A percentile compares a stretch with the other conserved stretches of the same genome.
phyloP scores from a whole-genome alignment of 2,797 vertebrate genomes.

The Myotis vivesi region DNA sequence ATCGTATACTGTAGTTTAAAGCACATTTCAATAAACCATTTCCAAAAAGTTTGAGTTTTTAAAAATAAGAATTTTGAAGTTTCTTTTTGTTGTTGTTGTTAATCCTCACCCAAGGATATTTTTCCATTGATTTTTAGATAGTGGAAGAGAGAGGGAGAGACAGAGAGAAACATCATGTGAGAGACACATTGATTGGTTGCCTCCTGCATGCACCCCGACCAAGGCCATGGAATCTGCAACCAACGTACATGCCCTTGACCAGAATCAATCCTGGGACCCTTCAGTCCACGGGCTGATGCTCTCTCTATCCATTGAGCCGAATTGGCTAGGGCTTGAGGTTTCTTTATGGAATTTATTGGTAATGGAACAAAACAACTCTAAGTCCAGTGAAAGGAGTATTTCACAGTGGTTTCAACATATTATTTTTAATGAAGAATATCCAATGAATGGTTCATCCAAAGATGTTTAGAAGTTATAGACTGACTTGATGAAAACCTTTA shows the following conservation, averaged over 20 bases:
- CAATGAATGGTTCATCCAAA: neutral
- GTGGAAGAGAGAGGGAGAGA: too few relatives aligned
- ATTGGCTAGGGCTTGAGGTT: neutral
- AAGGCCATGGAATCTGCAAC: too few relatives aligned
- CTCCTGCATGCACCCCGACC: too few relatives aligned
- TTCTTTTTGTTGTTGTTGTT: neutral
- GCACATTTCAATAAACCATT: neutral
- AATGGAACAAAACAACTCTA: neutral
- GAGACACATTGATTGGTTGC: too few relatives aligned
- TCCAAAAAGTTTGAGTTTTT: conserved; percentile 24
- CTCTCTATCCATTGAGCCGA: too few relatives aligned
- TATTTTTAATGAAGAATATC: conserved; percentile 3
- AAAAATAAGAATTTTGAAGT: conserved; percentile 15
- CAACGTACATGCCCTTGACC: too few relatives aligned
- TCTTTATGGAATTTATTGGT: conserved; percentile 21
- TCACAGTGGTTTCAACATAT: neutral
- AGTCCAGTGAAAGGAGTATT: neutral
- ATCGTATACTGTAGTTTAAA: neutral
- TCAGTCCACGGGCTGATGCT: too few relatives aligned
- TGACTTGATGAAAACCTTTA: neutral
- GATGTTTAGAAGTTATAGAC: neutral
- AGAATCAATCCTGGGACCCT: too few relatives aligned
- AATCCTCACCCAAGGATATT: too few relatives aligned
- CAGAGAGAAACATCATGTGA: too few relatives aligned
- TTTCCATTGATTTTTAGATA: too few relatives aligned